Conservation (phyloP, 2,113 vertebrate species). For the Vulpes ferrilata region DNA sequence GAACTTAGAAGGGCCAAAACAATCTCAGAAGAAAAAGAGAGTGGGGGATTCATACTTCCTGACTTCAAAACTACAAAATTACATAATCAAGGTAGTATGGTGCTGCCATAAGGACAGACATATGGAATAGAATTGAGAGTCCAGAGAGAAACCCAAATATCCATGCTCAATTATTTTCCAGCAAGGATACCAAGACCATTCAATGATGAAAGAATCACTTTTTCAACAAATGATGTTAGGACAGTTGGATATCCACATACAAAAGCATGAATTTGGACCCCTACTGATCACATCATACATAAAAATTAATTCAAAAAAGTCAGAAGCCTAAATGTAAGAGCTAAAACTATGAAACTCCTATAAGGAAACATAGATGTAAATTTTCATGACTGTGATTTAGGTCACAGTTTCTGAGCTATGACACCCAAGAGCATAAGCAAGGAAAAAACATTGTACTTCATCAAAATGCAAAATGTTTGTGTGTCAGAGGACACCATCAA, state of each 20-base stretch:
- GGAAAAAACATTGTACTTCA: background rate
- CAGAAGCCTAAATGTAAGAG: background rate
- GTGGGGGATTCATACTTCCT: background rate
- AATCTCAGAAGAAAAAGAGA: background rate
- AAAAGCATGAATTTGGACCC: background rate
- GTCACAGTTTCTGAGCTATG: background rate
- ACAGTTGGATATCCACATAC: background rate
- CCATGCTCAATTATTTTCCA: background rate
- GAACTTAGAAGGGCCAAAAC: background rate
- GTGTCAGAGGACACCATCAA: background rate
- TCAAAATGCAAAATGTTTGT: background rate
- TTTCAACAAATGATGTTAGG: background rate
- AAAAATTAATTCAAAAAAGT: background rate
- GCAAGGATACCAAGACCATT: background rate
- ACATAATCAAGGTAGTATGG: background rate
- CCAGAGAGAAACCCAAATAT: background rate
- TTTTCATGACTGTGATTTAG: background rate
- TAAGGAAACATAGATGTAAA: background rate
- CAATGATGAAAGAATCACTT: background rate
- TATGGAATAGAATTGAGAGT: background rate
- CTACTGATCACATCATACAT: background rate
- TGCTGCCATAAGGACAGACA: background rate
- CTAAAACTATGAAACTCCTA: background rate
- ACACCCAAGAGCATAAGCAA: background rate
- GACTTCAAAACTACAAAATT: conserved; percentile 9